Evolutionary conservation across 1,140 invertebrate genomes (phyloP).

Genomic region (Drosophila simulans): DNA sequence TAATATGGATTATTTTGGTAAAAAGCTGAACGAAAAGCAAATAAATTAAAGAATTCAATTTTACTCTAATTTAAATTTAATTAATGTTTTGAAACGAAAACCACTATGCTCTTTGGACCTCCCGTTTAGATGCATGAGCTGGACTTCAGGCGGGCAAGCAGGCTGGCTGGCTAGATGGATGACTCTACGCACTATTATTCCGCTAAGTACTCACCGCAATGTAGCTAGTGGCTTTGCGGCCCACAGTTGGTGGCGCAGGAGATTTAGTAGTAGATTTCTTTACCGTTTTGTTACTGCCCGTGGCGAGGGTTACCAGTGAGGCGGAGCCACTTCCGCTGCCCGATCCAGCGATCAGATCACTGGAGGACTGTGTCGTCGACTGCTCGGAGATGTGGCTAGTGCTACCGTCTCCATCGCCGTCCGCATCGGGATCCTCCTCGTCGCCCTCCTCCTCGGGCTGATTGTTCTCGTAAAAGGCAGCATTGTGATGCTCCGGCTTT

Average conservation of each 20-base stretch:
- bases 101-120: slow-evolving; percentile 13
- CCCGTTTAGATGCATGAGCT: slow-evolving; percentile 13
- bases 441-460: slow-evolving; percentile 59
- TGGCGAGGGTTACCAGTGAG: slow-evolving; percentile 46
- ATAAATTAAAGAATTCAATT: too few relatives aligned
- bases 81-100: background rate
- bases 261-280: slow-evolving; percentile 83
- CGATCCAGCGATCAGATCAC: slow-evolving; percentile 41
- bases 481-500: slow-evolving; percentile 81
- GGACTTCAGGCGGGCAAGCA: slow-evolving; percentile 30
- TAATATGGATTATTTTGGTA: too few relatives aligned
- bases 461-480: slow-evolving; percentile 78
- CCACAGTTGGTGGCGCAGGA: slow-evolving; percentile 86
- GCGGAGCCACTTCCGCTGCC: slow-evolving; percentile 23
- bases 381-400: slow-evolving; percentile 73
- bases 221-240: slow-evolving; percentile 87
- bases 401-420: slow-evolving; percentile 72
- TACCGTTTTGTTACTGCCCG: slow-evolving; percentile 68
- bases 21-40: too few relatives aligned
- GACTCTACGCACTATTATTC: slow-evolving; percentile 78
- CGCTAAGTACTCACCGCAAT: slow-evolving; percentile 86
- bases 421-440: slow-evolving; percentile 65
- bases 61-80: background rate
- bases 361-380: slow-evolving; percentile 65
- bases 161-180: slow-evolving; percentile 32